These are phyloP conservation scores for Rallus limicola DNA, from an alignment of 2,113 vertebrate genomes.

Conservation along the genomic window DNA sequence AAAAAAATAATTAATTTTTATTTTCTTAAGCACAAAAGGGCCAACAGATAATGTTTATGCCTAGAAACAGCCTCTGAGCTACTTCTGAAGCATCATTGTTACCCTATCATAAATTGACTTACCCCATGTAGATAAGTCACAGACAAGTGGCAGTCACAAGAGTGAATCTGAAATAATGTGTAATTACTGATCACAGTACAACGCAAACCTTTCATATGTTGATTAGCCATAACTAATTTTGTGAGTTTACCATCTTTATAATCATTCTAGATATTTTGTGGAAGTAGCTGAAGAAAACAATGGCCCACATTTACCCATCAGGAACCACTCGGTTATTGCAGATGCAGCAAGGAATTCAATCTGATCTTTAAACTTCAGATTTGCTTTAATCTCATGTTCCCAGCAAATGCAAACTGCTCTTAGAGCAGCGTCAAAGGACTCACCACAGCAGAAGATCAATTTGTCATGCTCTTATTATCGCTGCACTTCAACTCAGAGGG, in stretches of 20 bases:
- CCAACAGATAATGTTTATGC: background rate
- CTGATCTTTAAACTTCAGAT: background rate
- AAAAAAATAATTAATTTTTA: background rate
- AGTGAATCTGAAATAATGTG: background rate
- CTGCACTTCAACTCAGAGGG: background rate
- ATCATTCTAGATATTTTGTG: background rate
- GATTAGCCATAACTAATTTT: slow-evolving; percentile 15
- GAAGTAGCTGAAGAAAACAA: background rate
- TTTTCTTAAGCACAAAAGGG: background rate
- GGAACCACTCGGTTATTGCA: background rate
- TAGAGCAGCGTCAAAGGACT: slow-evolving; percentile 9
- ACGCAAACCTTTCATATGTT: background rate
- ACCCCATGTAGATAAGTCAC: background rate
- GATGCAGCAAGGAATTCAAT: background rate
- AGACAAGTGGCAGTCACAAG: background rate
- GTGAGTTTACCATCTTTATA: background rate
- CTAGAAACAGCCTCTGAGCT: background rate
- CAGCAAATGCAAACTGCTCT: slow-evolving; percentile 1
- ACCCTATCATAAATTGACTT: background rate
- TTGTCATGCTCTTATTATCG: slow-evolving; percentile 21
- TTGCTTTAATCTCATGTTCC: slow-evolving; percentile 35
- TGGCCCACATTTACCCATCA: background rate
- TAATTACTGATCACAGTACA: background rate
- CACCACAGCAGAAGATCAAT: slow-evolving; percentile 35
- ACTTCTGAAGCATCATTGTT: background rate